Percentiles rank a stretch among this genome's conserved stretches.
These are phyloP conservation scores for Willisornis vidua DNA, from an alignment of 2,113 vertebrate genomes.

Conservation along the genomic window DNA sequence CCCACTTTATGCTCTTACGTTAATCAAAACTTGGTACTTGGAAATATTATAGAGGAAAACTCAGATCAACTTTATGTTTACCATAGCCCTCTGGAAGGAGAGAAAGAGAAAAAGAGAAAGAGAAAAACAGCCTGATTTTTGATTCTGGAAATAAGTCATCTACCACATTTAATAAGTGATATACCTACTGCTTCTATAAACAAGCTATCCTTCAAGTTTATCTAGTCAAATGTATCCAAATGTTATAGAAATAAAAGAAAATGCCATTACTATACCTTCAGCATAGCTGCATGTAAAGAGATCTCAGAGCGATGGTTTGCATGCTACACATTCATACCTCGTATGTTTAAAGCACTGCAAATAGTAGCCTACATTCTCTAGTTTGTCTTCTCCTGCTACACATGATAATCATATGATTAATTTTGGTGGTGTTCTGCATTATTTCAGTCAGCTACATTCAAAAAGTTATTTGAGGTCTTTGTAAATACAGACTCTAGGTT, in stretches of 20 bases:
- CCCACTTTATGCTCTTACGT: background rate
- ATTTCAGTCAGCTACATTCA: conserved; percentile 73
- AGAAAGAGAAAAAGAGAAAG: conserved; percentile 48
- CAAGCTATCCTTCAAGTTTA: conserved; percentile 22
- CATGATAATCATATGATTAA: conserved; percentile 80
- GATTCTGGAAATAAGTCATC: background rate
- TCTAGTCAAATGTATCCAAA: background rate
- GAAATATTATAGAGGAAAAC: conserved; percentile 43
- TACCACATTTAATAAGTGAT: background rate
- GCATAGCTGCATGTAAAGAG: conserved; percentile 62
- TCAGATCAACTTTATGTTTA: conserved; percentile 30
- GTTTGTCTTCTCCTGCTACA: conserved; percentile 59
- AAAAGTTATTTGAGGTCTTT: conserved; percentile 70
- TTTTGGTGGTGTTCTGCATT: conserved; percentile 72
- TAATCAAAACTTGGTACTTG: background rate
- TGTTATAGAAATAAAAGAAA: conserved; percentile 13
- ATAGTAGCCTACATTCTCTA: conserved; percentile 53
- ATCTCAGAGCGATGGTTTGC: conserved; percentile 49
- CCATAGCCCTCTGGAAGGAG: conserved; percentile 35
- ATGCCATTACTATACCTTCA: conserved; percentile 61
- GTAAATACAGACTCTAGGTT: conserved; percentile 58
- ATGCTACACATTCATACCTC: conserved; percentile 48
- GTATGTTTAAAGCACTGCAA: conserved; percentile 60
- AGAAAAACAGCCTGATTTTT: conserved; percentile 43
- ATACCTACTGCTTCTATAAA: background rate